A percentile compares a stretch with the other conserved stretches of the same genome.
Conservation (phyloP, 2,797 vertebrate genomes). For the Clarias platycephalus region DNA sequence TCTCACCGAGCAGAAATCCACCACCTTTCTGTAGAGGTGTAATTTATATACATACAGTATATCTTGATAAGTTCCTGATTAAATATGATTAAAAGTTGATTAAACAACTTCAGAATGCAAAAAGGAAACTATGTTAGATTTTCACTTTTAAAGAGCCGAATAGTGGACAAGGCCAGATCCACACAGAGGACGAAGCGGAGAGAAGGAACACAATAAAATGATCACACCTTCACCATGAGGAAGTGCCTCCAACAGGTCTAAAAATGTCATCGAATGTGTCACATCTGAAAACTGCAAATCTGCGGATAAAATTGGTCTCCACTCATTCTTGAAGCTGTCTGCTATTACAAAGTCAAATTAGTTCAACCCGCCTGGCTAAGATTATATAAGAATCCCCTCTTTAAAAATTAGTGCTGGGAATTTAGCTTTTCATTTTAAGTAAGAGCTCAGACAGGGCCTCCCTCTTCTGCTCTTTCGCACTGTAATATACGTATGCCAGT, state of each 20-base stretch:
- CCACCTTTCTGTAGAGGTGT: not conserved
- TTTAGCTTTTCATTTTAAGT: constrained; percentile 52
- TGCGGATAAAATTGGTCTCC: not conserved
- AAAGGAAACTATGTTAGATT: not conserved
- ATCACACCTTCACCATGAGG: not conserved
- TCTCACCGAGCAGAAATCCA: constrained; percentile 50
- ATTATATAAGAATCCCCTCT: constrained; percentile 70
- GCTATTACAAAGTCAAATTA: constrained; percentile 54
- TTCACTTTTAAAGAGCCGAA: not conserved
- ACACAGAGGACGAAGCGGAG: not conserved
- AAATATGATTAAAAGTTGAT: too few species aligned
- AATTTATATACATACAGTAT: not conserved
- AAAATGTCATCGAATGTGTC: not conserved
- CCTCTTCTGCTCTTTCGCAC: constrained; percentile 54
- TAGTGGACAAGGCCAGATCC: not conserved
- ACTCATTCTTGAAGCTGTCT: not conserved
- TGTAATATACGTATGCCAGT: constrained; percentile 30
- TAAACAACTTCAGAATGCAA: not conserved
- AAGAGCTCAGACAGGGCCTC: constrained; percentile 55
- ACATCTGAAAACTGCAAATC: not conserved
- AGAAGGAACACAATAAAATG: not conserved
- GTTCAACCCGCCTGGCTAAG: constrained; percentile 46
- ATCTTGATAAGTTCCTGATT: not conserved
- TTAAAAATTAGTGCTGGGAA: constrained; percentile 60
- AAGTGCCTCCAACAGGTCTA: not conserved